phyloP scores from a whole-genome alignment of 1,140 invertebrate genomes.

The honey bee (Apis mellifera) region Amel_HAv3.1 CM009935.2:10934001-10934500 shows the following conservation, averaged over 20 bases:
- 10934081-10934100: conserved; percentile 71
- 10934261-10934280: neutral
- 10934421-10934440: neutral
- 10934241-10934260: conserved; percentile 29
- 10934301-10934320: neutral
- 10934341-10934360: neutral
- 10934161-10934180: neutral
- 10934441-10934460: neutral
- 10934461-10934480: neutral
- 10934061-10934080: conserved; percentile 57
- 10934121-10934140: conserved; percentile 47
- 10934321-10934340: conserved; percentile 41
- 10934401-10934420: neutral
- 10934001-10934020: conserved; percentile 73
- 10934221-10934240: conserved; percentile 18
- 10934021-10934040: conserved; percentile 74
- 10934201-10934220: neutral
- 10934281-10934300: conserved; percentile 3
- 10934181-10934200: neutral
- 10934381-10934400: neutral
- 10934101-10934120: conserved; percentile 72
- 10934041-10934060: conserved; percentile 68
- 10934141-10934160: neutral
- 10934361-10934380: neutral
- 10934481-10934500: neutral